A percentile compares a stretch with the other conserved stretches of the same genome.
Evolutionary conservation across 2,797 vertebrate species (phyloP).

Genomic region (Diglossa cyanea): DNA sequence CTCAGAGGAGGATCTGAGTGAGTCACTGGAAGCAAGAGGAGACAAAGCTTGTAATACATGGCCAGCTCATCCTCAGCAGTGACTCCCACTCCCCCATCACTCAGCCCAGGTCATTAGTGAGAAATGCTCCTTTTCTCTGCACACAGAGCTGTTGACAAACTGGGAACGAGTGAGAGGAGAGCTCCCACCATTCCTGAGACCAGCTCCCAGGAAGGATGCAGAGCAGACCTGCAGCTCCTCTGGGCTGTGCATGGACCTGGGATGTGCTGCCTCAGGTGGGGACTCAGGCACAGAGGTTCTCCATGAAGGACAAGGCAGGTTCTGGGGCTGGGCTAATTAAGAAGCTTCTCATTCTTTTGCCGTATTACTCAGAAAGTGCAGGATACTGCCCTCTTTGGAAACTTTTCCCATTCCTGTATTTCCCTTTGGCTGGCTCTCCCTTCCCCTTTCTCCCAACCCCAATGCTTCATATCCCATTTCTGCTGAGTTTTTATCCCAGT

Average conservation of each 20-base stretch:
- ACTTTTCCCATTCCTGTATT: background rate
- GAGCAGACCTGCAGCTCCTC: background rate
- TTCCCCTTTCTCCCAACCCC: background rate
- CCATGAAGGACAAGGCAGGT: background rate
- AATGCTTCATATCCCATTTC: background rate
- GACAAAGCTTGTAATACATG: background rate
- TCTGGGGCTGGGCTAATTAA: background rate
- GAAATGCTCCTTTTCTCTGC: background rate
- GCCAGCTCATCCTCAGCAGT: constrained; percentile 42
- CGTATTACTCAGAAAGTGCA: background rate
- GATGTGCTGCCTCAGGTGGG: background rate
- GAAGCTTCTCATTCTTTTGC: background rate
- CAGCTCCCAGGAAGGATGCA: background rate
- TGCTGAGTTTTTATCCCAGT: background rate
- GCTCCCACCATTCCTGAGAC: background rate
- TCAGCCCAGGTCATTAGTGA: constrained; percentile 11
- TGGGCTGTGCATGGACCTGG: background rate
- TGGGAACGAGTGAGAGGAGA: background rate
- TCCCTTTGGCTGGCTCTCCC: background rate
- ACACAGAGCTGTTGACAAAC: background rate
- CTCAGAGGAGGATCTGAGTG: constrained; percentile 52
- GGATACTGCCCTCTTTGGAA: background rate
- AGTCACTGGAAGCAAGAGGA: constrained; percentile 63
- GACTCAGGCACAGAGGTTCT: background rate
- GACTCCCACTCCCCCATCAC: constrained; percentile 16